Evolutionary conservation across 2,888 invertebrate species (phyloP).

Genomic region (Apomyelois bistriatella): DNA sequence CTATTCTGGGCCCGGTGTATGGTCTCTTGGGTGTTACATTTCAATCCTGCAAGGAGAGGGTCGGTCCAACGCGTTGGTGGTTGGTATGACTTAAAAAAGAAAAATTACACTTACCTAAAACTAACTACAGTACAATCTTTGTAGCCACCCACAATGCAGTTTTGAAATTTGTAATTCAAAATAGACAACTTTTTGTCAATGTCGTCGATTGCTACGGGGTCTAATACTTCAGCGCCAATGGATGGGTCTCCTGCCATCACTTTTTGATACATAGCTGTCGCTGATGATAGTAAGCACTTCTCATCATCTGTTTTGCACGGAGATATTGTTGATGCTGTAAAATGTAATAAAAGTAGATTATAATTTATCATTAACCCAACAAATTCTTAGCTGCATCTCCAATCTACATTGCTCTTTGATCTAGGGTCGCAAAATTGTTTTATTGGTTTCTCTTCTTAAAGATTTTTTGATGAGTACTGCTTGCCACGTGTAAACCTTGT

Average conservation of each 20-base stretch:
- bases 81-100: too few species aligned
- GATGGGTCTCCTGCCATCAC: background rate
- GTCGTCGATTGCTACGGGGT: background rate
- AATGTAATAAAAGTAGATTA: background rate
- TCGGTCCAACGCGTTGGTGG: too few species aligned
- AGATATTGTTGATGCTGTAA: background rate
- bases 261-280: background rate
- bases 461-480: too few species aligned
- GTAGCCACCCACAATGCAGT: background rate
- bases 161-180: background rate
- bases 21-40: too few species aligned
- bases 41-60: too few species aligned
- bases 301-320: background rate
- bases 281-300: background rate
- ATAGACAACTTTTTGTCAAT: background rate
- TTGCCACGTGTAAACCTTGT: too few species aligned
- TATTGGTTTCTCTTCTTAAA: too few species aligned
- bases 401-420: too few species aligned
- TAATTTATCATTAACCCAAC: too few species aligned
- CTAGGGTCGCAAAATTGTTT: too few species aligned
- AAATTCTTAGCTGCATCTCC: too few species aligned
- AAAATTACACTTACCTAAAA: background rate
- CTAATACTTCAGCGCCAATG: background rate
- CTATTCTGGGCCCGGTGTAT: too few species aligned
- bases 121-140: background rate